These are phyloP conservation scores for Apis florea DNA, from an alignment of 1,140 invertebrate species.

Conservation along the genomic window DNA sequence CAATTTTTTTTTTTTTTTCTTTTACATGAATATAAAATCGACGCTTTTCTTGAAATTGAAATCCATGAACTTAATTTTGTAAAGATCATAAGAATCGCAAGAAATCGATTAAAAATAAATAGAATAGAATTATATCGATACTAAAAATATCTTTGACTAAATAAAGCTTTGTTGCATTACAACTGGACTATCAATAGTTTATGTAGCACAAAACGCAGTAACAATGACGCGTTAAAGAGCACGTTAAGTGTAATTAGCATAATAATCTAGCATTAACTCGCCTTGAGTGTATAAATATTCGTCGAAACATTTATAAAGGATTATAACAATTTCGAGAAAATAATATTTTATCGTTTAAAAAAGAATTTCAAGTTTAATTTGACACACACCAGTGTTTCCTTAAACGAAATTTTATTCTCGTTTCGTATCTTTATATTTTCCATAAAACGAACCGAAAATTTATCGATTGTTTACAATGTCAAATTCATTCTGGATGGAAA, in stretches of 20 bases:
- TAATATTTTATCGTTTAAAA: not conserved
- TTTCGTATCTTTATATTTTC: not conserved
- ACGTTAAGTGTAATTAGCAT: not conserved
- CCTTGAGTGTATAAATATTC: not conserved
- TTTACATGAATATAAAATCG: too few species aligned
- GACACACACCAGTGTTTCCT: not conserved
- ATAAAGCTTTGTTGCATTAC: not conserved
- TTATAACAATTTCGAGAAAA: not conserved
- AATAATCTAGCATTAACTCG: conserved; percentile 12
- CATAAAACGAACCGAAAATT: not conserved
- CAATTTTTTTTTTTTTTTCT: too few species aligned
- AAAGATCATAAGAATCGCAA: too few species aligned
- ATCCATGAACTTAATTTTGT: too few species aligned
- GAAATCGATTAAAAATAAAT: too few species aligned
- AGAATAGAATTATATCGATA: too few species aligned
- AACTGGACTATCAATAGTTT: not conserved
- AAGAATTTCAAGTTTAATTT: not conserved
- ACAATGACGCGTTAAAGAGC: not conserved
- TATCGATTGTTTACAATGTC: conserved; percentile 33
- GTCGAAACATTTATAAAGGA: not conserved
- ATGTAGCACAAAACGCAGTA: not conserved
- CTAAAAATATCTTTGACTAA: too few species aligned
- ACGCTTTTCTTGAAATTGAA: too few species aligned
- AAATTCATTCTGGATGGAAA: not conserved
- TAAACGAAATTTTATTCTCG: too few species aligned